Evolutionary conservation across 2,113 vertebrate genomes (phyloP).

Genomic region (Apteryx mantelli): DNA sequence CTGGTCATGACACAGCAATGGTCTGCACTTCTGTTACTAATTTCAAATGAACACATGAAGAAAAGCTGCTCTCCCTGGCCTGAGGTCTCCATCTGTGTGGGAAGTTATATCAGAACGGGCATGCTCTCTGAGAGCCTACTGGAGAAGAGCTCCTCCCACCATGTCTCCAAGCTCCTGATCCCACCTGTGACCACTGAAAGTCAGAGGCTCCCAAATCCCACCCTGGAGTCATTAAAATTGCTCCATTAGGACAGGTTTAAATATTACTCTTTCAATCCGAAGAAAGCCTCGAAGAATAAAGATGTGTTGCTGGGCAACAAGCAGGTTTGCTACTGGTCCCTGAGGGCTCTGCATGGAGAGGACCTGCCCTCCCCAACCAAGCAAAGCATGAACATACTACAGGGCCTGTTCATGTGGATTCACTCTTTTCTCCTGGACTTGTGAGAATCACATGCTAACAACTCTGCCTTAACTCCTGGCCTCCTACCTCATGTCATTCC

Average conservation of each 20-base stretch:
- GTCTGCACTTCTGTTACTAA: not conserved
- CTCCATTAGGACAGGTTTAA: not conserved
- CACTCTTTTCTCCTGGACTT: not conserved
- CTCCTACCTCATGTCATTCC: not conserved
- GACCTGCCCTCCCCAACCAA: not conserved
- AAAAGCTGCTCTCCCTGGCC: not conserved
- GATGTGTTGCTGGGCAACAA: not conserved
- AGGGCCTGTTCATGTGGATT: not conserved
- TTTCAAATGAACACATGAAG: not conserved
- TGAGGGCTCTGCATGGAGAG: no score
- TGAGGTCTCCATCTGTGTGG: not conserved
- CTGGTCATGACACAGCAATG: not conserved
- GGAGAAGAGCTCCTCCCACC: not conserved
- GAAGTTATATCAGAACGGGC: not conserved
- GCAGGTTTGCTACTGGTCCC: not conserved
- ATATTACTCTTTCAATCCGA: not conserved
- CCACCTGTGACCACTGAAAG: not conserved
- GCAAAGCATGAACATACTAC: not conserved
- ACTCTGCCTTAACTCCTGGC: not conserved
- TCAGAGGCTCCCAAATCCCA: not conserved
- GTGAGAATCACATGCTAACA: not conserved
- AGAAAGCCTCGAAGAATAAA: not conserved
- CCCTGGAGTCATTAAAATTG: not conserved
- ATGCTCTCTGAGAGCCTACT: not conserved
- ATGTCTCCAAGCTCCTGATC: not conserved